Conservation (phyloP, 2,113 vertebrate genomes). For the Ginglymostoma cirratum region DNA sequence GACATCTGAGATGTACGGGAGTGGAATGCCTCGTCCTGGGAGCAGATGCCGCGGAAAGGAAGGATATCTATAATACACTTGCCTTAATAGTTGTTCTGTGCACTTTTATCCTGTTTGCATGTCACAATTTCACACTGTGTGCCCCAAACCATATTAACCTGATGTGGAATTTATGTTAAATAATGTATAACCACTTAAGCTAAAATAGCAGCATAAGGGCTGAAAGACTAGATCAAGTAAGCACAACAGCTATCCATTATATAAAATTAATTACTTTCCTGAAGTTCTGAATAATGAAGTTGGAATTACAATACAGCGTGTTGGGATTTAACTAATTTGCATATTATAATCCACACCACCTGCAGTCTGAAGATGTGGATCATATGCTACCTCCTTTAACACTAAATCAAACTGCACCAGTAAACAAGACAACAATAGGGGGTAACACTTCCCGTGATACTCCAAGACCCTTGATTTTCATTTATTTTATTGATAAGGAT, state of each 20-base stretch:
- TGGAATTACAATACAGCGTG: not conserved
- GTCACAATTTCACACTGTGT: not conserved
- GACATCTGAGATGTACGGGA: too few relatives aligned
- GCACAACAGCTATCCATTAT: not conserved
- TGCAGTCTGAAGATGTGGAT: not conserved
- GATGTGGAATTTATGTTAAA: conserved; percentile 39
- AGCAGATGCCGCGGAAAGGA: too few relatives aligned
- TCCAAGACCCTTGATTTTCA: not conserved
- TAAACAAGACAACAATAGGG: not conserved
- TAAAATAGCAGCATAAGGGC: conserved; percentile 42
- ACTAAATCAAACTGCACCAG: not conserved
- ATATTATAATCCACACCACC: too few relatives aligned
- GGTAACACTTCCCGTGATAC: not conserved
- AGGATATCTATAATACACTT: not conserved
- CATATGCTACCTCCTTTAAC: not conserved
- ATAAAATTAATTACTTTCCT: not conserved
- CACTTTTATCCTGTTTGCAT: not conserved
- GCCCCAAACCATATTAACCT: not conserved
- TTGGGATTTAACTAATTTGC: too few relatives aligned
- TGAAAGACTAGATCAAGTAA: not conserved
- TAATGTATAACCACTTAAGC: conserved; percentile 43
- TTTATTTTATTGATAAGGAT: not conserved
- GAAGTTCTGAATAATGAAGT: not conserved
- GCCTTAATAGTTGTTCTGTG: not conserved
- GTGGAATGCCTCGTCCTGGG: too few relatives aligned